Evolutionary conservation across 2,113 vertebrate genomes (phyloP), one percentile per base, ranked within the genome.

Genomic region (Eurypyga helias): DNA sequence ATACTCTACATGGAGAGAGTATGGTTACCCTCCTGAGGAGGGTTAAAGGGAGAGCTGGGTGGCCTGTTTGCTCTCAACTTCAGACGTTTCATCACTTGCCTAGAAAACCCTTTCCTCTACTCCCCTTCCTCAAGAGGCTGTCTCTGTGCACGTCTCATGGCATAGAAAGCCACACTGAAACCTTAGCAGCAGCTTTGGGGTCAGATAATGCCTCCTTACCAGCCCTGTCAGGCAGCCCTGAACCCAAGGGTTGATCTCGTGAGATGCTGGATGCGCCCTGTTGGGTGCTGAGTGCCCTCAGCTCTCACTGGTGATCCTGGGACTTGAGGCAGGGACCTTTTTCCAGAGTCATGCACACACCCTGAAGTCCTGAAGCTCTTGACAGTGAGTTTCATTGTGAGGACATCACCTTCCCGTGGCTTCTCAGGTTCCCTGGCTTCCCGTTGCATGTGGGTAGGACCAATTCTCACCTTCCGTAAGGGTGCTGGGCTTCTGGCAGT

Each of bases 21-120:
- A n/a, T n/a, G n/a, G n/a, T n/a, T n/a, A n/a, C n/a, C n/a, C n/a
- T n/a, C n/a, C n/a, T n/a, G n/a, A 26, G 87, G 48, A 95, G 83
- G 80, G 94, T 94, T 97, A 92, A 96, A 95, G 78, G 60, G 57
- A 97, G 67, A 93, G 36, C 87, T 95, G 92, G 83, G 77, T 89
- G 77, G 84, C 87, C 82, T 93, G 75, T 95, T 92, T 92, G 66
- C 91, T 95, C 66, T 95, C 3, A 2, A 34, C 48, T 96, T 96
- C 96, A 96, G 96, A 89, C 54, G 51, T 90, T 96, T 96, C 89
- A 43, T 60, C 66, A 58, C 95, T 93, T 62, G 12, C 43, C 66
- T 51, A 54, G 71, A 77, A 88, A 97, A 87, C 21, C 31, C 24
- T 89, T 92, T 87, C 28, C 46, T 45, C 29, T 57, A 28, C 29